Conservation (phyloP, 2,888 invertebrate genomes). For the Papilio demoleus region DNA sequence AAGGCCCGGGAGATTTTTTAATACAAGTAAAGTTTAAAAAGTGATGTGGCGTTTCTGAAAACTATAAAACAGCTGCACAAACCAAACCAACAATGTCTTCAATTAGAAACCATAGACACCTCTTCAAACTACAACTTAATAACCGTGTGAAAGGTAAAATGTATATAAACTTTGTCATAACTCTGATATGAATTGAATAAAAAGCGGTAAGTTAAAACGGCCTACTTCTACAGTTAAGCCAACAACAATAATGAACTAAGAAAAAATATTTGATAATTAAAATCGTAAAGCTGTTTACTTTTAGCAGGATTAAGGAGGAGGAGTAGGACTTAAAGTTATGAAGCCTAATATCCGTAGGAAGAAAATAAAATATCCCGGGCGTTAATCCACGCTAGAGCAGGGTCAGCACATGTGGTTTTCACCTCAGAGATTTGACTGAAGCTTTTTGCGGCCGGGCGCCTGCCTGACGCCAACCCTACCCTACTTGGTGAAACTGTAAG, state of each 20-base stretch:
- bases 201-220: neutral
- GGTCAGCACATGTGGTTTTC: no score
- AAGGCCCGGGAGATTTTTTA: no score
- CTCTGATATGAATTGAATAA: neutral
- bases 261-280: neutral
- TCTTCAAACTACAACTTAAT: slow-evolving; percentile 3
- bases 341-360: no score
- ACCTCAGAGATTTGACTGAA: no score
- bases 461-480: no score
- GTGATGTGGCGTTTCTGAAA: neutral
- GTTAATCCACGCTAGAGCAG: no score
- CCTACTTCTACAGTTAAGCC: neutral
- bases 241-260: neutral
- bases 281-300: no score
- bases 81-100: slow-evolving; percentile 18
- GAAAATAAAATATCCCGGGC: no score
- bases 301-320: no score
- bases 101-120: slow-evolving; percentile 12
- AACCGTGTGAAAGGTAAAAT: slow-evolving; percentile 14
- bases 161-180: neutral
- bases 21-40: neutral
- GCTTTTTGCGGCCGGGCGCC: no score
- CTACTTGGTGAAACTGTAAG: no score
- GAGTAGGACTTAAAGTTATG: no score
- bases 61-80: slow-evolving; percentile 11